Percentiles rank a stretch among this genome's conserved stretches.
These are phyloP conservation scores for Microtus oregoni DNA, from an alignment of 2,113 vertebrate species.

Conservation along the genomic window DNA sequence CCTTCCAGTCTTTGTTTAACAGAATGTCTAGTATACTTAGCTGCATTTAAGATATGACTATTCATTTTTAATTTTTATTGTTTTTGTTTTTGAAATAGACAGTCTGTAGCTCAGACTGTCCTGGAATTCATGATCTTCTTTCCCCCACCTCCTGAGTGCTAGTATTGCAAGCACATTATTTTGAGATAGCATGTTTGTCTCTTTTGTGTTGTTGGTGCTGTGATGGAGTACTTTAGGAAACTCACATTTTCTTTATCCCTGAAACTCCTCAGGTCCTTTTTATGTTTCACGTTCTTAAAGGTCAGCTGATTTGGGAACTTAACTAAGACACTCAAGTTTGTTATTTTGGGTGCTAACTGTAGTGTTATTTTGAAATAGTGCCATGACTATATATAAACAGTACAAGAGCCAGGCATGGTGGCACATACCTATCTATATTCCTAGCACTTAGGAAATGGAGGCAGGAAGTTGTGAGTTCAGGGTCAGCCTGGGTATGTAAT, in stretches of 20 bases:
- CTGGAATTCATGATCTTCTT: not conserved
- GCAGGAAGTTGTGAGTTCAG: not conserved
- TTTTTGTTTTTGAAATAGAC: not conserved
- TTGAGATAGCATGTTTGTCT: not conserved
- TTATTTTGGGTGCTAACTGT: not conserved
- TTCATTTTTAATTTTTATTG: not conserved
- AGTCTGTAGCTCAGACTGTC: not conserved
- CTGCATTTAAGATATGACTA: not conserved
- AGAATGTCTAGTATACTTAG: not conserved
- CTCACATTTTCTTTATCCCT: not conserved
- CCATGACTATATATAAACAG: not conserved
- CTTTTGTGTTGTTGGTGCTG: not conserved
- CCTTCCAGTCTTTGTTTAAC: not conserved
- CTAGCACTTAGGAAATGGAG: not conserved
- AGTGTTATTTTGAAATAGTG: slow-evolving; percentile 33
- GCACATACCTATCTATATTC: too few species aligned
- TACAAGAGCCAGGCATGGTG: not conserved
- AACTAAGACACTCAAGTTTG: not conserved
- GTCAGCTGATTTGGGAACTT: not conserved
- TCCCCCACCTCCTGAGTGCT: not conserved
- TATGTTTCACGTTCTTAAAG: not conserved
- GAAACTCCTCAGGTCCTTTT: not conserved
- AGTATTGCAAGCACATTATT: not conserved
- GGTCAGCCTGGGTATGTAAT: not conserved
- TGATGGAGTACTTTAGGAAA: slow-evolving; percentile 13